A percentile compares a stretch with the other conserved stretches of the same genome.
These are phyloP conservation scores for Tolypeutes matacus DNA, from an alignment of 2,797 vertebrate genomes.

Conservation along the genomic window DNA sequence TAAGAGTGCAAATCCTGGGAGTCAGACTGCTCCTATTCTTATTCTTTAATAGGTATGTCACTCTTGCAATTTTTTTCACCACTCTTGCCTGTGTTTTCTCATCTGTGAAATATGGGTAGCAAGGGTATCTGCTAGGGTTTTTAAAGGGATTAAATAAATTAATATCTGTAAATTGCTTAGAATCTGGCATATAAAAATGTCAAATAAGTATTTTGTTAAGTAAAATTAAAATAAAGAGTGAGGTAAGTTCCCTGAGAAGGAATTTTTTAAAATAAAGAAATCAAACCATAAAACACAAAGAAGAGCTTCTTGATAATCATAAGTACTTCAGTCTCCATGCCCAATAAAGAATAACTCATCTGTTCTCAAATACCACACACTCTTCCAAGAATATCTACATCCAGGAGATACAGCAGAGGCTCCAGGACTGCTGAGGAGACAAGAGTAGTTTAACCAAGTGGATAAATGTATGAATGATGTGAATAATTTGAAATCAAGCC, in stretches of 20 bases:
- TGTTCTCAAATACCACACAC: background rate
- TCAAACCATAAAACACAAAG: slow-evolving; percentile 21
- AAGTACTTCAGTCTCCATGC: background rate
- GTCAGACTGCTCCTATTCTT: background rate
- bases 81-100: background rate
- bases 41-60: background rate
- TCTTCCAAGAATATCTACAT: background rate
- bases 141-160: slow-evolving; percentile 5
- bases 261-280: background rate
- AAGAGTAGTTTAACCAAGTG: background rate
- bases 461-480: background rate
- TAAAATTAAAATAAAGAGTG: background rate
- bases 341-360: background rate
- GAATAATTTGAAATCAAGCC: background rate
- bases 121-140: background rate
- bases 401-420: background rate
- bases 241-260: background rate
- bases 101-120: background rate
- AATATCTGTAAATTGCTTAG: slow-evolving; percentile 2
- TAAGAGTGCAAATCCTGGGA: background rate
- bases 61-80: background rate
- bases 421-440: background rate
- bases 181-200: background rate
- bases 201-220: slow-evolving; percentile 39
- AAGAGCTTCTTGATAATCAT: background rate